phyloP scores from a whole-genome alignment of 2,113 vertebrate species.

The Xenopus laevis region DNA sequence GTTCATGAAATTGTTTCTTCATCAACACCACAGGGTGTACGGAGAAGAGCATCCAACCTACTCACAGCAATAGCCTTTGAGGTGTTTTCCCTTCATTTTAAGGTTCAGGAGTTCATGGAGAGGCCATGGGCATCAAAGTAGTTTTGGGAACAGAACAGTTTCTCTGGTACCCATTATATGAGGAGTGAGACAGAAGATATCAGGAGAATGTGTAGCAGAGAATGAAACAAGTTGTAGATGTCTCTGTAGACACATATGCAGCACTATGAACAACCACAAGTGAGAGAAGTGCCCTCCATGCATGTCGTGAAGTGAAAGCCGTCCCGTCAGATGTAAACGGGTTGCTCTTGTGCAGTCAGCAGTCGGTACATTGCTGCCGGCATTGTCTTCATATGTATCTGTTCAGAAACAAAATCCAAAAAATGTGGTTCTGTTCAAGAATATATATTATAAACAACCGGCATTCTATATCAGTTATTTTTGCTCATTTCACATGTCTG shows the following conservation, averaged over 20 bases:
- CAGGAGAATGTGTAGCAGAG: slow-evolving; percentile 30
- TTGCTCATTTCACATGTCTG: too few relatives aligned
- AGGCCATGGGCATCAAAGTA: neutral
- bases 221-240: slow-evolving; percentile 34
- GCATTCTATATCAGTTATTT: too few relatives aligned
- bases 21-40: too few relatives aligned
- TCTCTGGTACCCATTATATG: neutral
- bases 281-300: slow-evolving; percentile 64
- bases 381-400: slow-evolving; percentile 99
- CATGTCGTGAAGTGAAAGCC: slow-evolving; percentile 18
- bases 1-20: too few relatives aligned
- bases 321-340: slow-evolving; percentile 86
- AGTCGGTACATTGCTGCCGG: slow-evolving; percentile 96
- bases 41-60: too few relatives aligned
- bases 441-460: too few relatives aligned
- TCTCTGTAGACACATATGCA: slow-evolving; percentile 67
- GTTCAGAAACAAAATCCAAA: slow-evolving; percentile 6
- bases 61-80: too few relatives aligned
- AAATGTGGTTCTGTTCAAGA: too few relatives aligned
- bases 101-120: too few relatives aligned
- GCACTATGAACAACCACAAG: slow-evolving; percentile 68
- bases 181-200: slow-evolving; percentile 43
- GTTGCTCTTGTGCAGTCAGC: slow-evolving; percentile 94
- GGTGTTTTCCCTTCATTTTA: too few relatives aligned
- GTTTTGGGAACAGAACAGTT: neutral